A percentile compares a stretch with the other conserved stretches of the same genome.
Evolutionary conservation across 2,888 invertebrate species (phyloP).

Genomic region (Adelphocoris suturalis): DNA sequence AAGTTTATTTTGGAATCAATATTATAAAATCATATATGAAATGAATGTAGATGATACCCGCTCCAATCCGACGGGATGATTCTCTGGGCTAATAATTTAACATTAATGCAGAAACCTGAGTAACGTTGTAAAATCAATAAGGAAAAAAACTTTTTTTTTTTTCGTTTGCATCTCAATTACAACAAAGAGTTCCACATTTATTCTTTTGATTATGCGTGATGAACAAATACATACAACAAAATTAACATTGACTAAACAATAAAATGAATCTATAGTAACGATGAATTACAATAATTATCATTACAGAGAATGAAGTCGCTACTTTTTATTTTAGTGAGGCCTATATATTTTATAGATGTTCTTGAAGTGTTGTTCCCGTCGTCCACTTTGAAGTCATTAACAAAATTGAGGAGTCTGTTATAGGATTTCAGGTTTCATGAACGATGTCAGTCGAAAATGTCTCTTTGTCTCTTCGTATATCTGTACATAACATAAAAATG

Average conservation of each 20-base stretch:
- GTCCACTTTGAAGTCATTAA: not conserved
- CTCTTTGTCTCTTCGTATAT: conserved; percentile 10
- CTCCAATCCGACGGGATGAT: too few relatives aligned
- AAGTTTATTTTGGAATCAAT: too few relatives aligned
- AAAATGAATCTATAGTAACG: not conserved
- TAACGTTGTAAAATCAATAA: conserved; percentile 31
- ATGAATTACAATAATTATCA: too few relatives aligned
- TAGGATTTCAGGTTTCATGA: not conserved
- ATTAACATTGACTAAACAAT: not conserved
- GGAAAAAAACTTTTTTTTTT: too few relatives aligned
- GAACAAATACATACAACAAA: too few relatives aligned
- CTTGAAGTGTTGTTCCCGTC: not conserved
- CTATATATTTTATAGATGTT: not conserved
- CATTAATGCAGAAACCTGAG: conserved; percentile 29
- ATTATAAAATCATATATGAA: too few relatives aligned
- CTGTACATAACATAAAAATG: not conserved
- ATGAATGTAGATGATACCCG: too few relatives aligned
- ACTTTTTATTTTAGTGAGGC: not conserved
- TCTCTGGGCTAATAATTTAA: not conserved
- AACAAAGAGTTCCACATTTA: not conserved
- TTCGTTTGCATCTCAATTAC: too few relatives aligned
- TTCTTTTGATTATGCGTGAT: too few relatives aligned
- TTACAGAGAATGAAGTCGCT: not conserved
- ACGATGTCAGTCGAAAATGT: not conserved
- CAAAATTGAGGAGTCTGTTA: not conserved